A percentile compares a stretch with the other conserved stretches of the same genome.
phyloP scores from a whole-genome alignment of 1,140 invertebrate species.

The Vanessa tameamea region DNA sequence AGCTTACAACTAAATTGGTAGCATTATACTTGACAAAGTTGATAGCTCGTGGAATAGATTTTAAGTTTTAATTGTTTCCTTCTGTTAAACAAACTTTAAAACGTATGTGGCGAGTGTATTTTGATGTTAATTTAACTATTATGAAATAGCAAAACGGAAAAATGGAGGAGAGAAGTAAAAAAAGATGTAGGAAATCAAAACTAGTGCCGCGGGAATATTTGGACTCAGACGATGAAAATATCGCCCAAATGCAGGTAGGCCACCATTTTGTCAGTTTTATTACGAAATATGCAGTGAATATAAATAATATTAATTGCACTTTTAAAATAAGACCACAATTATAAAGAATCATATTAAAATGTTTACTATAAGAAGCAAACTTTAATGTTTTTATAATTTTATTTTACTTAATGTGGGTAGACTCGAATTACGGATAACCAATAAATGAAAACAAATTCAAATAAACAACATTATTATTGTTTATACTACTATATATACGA shows the following conservation, averaged over 20 bases:
- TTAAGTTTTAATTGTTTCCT: constrained; percentile 20
- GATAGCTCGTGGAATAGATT: constrained; percentile 7
- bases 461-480: no score
- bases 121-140: background rate
- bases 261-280: constrained; percentile 46
- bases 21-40: constrained; percentile 18
- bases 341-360: no score
- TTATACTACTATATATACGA: no score
- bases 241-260: constrained; percentile 49
- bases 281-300: background rate
- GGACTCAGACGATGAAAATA: constrained; percentile 42
- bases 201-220: constrained; percentile 36
- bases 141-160: constrained; percentile 19
- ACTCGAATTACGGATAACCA: background rate
- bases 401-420: background rate
- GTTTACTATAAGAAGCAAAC: no score
- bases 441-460: no score
- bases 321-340: background rate
- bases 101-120: background rate
- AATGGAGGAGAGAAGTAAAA: constrained; percentile 38
- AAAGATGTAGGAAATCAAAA: constrained; percentile 41
- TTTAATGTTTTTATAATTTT: background rate
- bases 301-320: background rate
- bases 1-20: constrained; percentile 12
- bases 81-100: constrained; percentile 7